Base-by-base conservation (phyloP, 2,888 invertebrate genomes). In the Sphecodes monilicornis region DNA sequence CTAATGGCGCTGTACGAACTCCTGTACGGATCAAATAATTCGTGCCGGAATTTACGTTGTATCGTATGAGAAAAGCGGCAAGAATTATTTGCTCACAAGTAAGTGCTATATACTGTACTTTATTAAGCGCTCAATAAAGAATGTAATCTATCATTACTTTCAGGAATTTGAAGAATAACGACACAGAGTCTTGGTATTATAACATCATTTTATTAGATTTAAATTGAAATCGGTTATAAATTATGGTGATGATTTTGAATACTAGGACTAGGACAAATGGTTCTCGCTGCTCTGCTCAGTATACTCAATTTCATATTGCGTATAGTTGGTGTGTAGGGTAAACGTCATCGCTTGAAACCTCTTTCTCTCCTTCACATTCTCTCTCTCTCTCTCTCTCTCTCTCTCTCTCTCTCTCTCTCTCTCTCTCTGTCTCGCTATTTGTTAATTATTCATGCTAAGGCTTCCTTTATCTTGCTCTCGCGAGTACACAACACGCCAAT, bases 201-300 rank as follows among this genome's bases (percentile, higher is more conserved):
- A 91, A 91, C 91, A 91, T 91, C 85, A 85, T 91, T 91, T 91
- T 91, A 91, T 91, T 91, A 90, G 89, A 89, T 91, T 91, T 91
- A 89, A 91, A 91, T 91, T 88, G 91, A 91, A 90, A 87, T 91
- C 86, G 91, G 84, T 91, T 91, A 91, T 91, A 90, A 91, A 91
- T 91, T 91, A 91, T 91, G 88, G 87, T 91, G 91, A 91, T 90
- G 91, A 91, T 89, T 91, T 91, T 87, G 89, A 91, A 89, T 91
- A 91, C 91, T 91, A 91, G 91, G 91, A 91, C 91, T 91, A 91
- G 91, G 91, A 91, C 91, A 91, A 88, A 91, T 91, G 88, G 87
- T 91, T 91, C 88, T 90, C 89, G 89, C 85, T 90, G 89, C 89
- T 91, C 85, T 90, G 89, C 83, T 91, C 84, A 87, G 82, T 87